Base-by-base conservation (phyloP, 1,140 invertebrate genomes). In the Drosophila santomea region DNA sequence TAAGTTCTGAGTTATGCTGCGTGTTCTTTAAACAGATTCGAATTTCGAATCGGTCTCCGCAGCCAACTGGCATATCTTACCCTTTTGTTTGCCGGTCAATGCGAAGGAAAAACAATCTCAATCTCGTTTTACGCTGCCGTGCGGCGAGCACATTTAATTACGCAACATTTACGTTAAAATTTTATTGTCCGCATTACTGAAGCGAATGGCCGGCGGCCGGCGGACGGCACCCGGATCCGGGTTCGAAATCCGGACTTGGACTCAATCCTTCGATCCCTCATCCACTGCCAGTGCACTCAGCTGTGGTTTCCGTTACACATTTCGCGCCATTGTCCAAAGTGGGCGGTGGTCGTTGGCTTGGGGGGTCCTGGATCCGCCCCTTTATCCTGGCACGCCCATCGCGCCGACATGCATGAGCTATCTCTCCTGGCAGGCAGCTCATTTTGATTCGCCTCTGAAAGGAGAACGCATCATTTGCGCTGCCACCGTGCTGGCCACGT, bases 241-340 rank as follows among this genome's bases (percentile, higher is more conserved):
- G 63, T 7, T 20, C 61, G 43, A 15, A n/a, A n/a, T 44, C 57
- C 69, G 80, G 73, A 80, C 60, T 59, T 71, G 66, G 55, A 50
- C 47, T 52, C 77, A 59, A 79, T 79, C 44, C 59, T 66, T 57
- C 74, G 56, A 47, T 71, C 51, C 58, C 72, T 54, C 50, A 32
- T 44, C 15, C 28, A 47, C 44, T 48, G 25, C 35, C 15, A 20
- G 63, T 51, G 72, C 82, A 82, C 75, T 86, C 78, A 73, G 51
- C 83, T 79, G 83, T 88, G 79, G 83, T 88, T 86, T 88, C 83
- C 83, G 75, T 82, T 80, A 80, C 74, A 80, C 73, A 85, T 85
- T 85, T 80, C 61, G 50, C 66, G 61, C 82, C 78, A 86, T 86
- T 82, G 63, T 85, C 68, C 75, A 14, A 41, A 32, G 56, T 23